Evolutionary conservation across 2,113 vertebrate genomes (phyloP).

Genomic region (Litocranius walleri): DNA sequence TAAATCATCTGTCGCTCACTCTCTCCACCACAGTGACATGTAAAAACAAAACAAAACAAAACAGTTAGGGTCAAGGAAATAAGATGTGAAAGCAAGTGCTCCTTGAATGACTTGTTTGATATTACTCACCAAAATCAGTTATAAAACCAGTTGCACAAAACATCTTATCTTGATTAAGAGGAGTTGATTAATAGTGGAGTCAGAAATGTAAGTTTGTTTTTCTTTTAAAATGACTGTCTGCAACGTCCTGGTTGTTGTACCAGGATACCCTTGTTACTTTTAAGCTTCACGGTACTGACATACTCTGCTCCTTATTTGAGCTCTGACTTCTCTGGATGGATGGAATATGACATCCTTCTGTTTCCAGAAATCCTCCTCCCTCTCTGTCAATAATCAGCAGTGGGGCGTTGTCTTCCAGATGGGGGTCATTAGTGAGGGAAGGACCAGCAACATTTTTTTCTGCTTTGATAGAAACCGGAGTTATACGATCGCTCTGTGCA

Average conservation of each 20-base stretch:
- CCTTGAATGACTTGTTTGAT: background rate
- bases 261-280: background rate
- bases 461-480: background rate
- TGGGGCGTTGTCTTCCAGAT: background rate
- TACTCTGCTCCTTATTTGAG: background rate
- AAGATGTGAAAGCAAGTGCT: background rate
- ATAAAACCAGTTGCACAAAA: background rate
- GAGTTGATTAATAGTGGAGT: background rate
- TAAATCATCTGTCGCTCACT: background rate
- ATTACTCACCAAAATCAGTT: background rate
- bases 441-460: background rate
- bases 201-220: background rate
- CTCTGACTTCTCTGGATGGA: conserved; percentile 7
- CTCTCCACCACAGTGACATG: background rate
- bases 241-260: background rate
- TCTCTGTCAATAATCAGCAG: conserved; percentile 54
- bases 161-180: background rate
- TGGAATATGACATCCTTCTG: conserved; percentile 23
- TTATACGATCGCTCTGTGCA: fast-evolving
- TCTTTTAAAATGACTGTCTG: background rate
- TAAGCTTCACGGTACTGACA: background rate
- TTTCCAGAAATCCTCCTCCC: conserved; percentile 37
- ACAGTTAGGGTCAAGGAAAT: background rate
- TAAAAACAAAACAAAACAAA: background rate
- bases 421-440: background rate